Evolutionary conservation across 1,140 invertebrate genomes (phyloP).

Genomic region (Bilobella aurantiaca): DNA sequence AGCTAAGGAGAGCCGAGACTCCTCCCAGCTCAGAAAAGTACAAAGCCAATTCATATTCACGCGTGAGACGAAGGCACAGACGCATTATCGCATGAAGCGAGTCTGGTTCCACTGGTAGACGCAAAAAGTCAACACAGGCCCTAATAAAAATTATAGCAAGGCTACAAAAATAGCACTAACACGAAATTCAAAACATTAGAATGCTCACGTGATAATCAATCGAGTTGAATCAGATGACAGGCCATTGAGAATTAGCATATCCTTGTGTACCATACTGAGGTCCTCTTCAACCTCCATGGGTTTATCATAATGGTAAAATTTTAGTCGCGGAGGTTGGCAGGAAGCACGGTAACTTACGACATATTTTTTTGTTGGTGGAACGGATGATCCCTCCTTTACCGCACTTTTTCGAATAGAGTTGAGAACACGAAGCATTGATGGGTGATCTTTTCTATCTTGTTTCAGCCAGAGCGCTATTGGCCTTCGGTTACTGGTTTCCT

Average conservation of each 20-base stretch:
- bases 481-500: constrained; percentile 70
- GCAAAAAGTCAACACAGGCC: constrained; percentile 47
- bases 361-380: not conserved
- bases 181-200: not conserved
- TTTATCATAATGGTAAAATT: not conserved
- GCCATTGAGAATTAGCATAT: not conserved
- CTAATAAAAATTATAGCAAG: constrained; percentile 33
- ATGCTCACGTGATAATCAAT: not conserved
- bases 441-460: not conserved
- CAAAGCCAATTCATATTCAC: constrained; percentile 62
- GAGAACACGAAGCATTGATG: constrained; percentile 35
- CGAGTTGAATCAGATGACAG: not conserved
- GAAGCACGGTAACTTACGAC: not conserved
- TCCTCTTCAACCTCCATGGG: not conserved
- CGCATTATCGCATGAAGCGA: constrained; percentile 68
- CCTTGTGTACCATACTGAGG: not conserved
- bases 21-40: constrained; percentile 66
- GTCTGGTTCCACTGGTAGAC: constrained; percentile 49
- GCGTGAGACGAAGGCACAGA: constrained; percentile 62
- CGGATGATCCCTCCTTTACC: not conserved
- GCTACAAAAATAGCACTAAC: not conserved
- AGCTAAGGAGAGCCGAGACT: constrained; percentile 55
- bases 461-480: constrained; percentile 66
- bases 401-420: not conserved
- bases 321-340: not conserved